Conservation (phyloP, 2,888 invertebrate genomes). For the Danaus chrysippus region DNA sequence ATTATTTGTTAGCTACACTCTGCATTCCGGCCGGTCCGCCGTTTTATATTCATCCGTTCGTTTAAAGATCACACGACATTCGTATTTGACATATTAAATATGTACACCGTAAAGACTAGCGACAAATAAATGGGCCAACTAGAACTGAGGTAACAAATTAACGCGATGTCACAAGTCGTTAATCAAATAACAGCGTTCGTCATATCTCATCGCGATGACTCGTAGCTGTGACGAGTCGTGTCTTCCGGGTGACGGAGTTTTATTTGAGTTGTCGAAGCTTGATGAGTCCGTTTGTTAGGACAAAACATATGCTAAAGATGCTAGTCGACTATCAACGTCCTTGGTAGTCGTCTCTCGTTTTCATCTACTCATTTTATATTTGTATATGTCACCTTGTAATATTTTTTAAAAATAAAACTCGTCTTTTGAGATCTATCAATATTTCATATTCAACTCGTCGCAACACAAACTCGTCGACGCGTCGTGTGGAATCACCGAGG, state of each 20-base stretch:
- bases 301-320: no score
- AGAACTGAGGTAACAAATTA: conserved; percentile 34
- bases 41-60: conserved; percentile 1
- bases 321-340: no score
- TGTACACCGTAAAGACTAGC: background rate
- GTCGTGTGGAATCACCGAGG: background rate
- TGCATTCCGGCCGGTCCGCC: background rate
- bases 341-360: no score
- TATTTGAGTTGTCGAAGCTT: conserved; percentile 6
- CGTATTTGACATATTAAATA: background rate
- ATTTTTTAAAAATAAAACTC: no score
- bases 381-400: no score
- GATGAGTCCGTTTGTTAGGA: conserved; percentile 1
- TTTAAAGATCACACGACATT: no score
- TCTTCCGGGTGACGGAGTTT: conserved; percentile 16
- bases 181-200: conserved; percentile 30
- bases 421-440: no score
- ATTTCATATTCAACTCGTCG: no score
- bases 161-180: conserved; percentile 33
- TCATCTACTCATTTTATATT: no score
- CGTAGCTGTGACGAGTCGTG: conserved; percentile 21
- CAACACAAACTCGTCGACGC: no score
- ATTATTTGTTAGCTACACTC: background rate
- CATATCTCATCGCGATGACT: conserved; percentile 28
- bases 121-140: conserved; percentile 25